Conservation (phyloP, 2,797 vertebrate genomes). For the Adelosebastes latens region DNA sequence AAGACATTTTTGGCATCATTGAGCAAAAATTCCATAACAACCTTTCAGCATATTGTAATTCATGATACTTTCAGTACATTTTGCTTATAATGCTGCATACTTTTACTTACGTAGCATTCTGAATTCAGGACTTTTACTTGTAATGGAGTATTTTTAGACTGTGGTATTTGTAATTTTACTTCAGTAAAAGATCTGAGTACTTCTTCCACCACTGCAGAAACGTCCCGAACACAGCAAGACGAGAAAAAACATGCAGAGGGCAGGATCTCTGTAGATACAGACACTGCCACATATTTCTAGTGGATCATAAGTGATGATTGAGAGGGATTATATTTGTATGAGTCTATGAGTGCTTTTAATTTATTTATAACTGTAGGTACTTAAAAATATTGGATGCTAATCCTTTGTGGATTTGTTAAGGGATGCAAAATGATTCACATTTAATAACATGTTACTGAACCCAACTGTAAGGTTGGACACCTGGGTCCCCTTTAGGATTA, state of each 20-base stretch:
- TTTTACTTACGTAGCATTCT: too few relatives aligned
- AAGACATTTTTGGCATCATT: too few relatives aligned
- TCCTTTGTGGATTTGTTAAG: not conserved
- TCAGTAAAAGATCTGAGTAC: too few relatives aligned
- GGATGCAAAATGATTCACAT: not conserved
- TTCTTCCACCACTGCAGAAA: not conserved
- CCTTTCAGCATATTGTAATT: too few relatives aligned
- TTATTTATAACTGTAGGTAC: not conserved
- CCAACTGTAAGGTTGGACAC: not conserved
- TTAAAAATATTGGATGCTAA: not conserved
- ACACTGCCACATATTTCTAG: not conserved
- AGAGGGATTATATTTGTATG: not conserved
- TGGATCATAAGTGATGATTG: not conserved
- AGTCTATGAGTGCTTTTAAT: not conserved
- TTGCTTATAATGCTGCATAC: too few relatives aligned
- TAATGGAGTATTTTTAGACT: too few relatives aligned
- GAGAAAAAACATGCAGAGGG: not conserved
- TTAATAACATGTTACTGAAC: not conserved
- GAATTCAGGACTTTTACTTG: too few relatives aligned
- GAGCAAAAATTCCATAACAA: too few relatives aligned
- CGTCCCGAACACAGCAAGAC: not conserved
- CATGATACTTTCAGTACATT: too few relatives aligned
- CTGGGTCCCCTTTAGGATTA: not conserved
- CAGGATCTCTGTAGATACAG: not conserved
- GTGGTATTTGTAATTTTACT: too few relatives aligned